Conservation (phyloP, 2,888 invertebrate genomes). For the Lasioglossum vierecki region DNA sequence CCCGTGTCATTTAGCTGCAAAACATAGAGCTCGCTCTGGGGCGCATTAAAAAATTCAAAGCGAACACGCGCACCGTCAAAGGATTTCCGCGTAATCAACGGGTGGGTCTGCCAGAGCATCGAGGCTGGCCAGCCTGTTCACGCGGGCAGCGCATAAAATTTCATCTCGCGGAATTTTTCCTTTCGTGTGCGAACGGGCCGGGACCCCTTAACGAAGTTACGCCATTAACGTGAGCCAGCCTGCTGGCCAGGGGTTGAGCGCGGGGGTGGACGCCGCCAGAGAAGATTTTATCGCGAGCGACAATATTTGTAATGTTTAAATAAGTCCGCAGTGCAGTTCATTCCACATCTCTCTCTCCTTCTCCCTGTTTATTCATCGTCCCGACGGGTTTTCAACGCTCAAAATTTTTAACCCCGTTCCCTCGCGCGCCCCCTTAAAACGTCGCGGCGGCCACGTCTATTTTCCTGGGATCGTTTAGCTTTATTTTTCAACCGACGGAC, state of each 20-base stretch:
- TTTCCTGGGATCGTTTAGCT: background rate
- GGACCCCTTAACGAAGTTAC: background rate
- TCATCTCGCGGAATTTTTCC: background rate
- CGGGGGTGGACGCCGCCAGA: background rate
- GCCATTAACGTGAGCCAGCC: constrained; percentile 2
- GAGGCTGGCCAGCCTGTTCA: background rate
- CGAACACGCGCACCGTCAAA: constrained; percentile 6
- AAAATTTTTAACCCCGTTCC: background rate
- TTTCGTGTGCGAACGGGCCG: background rate
- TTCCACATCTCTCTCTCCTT: background rate
- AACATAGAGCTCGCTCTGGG: background rate
- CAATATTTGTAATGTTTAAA: constrained; percentile 43
- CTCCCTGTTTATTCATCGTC: background rate
- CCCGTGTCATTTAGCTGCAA: background rate
- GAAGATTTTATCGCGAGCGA: constrained; percentile 17
- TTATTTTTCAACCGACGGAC: constrained; percentile 18
- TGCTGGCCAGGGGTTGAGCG: background rate
- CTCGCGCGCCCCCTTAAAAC: background rate
- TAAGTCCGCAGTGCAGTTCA: constrained; percentile 8
- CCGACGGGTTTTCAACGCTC: background rate
- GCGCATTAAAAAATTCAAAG: constrained; percentile 1
- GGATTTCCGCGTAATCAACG: background rate
- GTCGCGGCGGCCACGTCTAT: background rate
- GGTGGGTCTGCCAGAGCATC: background rate
- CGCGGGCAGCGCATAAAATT: background rate